Base-by-base conservation (phyloP, 2,797 vertebrate genomes). In the Zenarchopterus dispar region DNA sequence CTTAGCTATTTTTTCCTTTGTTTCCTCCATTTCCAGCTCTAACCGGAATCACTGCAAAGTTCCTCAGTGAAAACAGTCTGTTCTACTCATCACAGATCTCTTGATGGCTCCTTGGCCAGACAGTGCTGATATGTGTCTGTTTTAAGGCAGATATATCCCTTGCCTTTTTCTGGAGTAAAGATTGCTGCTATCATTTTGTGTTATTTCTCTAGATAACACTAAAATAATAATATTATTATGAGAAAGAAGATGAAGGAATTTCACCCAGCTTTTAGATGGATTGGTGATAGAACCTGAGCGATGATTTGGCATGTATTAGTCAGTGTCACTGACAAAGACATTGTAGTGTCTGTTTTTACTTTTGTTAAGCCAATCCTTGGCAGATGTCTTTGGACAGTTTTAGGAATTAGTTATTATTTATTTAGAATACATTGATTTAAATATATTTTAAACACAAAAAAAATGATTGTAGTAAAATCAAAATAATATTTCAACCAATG, bases 261-360 rank as follows among this genome's bases (percentile, higher is more conserved):
- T 84, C 72, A 75, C 70, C 81, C 77, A 84, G 78, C 77, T n/a
- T 56, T 60, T 82, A 77, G 78, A 82, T 88, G 85, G 91, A 89
- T 85, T 78, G 68, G 85, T 88, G 85, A 90, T 88, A 78, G 77
- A 83, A 91, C 78, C 77, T 82, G 84, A 85, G 83, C 87, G 84
- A 91, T 87, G 90, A 91, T 92, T 91, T 88, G 64, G 70, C 82
- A 85, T 88, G 89, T 85, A 87, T 87, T 89, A 89, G 89, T 86
- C 79, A 87, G 68, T 87, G 86, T 90, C 86, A 90, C 80, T 89
- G 85, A 85, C 60, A 67, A 68, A 82, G 83, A 80, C 70, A 68
- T 76, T 87, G 82, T 80, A 75, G 70, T 55, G 52, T 68, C 76
- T 70, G 72, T 81, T 61, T 85, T 63, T 47, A 69, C 52, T 84